Base-by-base conservation (phyloP, 1,140 invertebrate genomes). In the Drosophila persimilis region DNA sequence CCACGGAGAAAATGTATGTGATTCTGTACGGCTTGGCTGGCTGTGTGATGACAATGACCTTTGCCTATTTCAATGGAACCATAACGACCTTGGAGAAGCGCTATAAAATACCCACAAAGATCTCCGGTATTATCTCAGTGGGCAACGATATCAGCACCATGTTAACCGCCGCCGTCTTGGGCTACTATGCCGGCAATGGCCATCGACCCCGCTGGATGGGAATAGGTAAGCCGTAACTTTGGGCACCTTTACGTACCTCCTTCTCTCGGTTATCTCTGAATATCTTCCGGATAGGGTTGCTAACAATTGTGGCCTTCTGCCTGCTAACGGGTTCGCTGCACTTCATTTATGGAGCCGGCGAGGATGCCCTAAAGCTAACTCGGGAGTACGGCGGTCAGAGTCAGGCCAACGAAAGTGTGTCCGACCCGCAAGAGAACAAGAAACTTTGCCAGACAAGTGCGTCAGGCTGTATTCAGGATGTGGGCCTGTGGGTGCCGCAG, bases 21-120 rank as follows among this genome's bases (percentile, higher is more conserved):
- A 91, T 95, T 41, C 83, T 95, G 0, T 96, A 95, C 77, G 95
- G 95, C 11, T 81, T 95, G 0, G 90, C 95, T 2, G 95, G 95
- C 0, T 94, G 95, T 62, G 93, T 95, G 54, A 94, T 95, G 73
- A 93, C 94, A 15, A 95, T 95, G 59, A 93, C 94, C 73, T 96
- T 94, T 80, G 93, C 95, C 0, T 97, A 96, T 86, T 95, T 95
- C 74, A 95, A 95, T 77, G 95, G 94, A 0, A 95, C 95, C 2
- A 94, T 96, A 48, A 95, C 95, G 15, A 97, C 96, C 1, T 91
- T 97, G 45, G 96, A 97, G 83, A 96, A 96, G 86, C 93, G 95
- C 71, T 97, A 95, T 88, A 95, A 95, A 77, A 96, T 96, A 80
- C 94, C 95, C 0, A 95, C 95, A 22, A 93, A 94, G 84, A 94